A percentile compares a stretch with the other conserved stretches of the same genome.
Conservation (phyloP, 2,888 invertebrate genomes). For the Priocnemis perturbator region DNA sequence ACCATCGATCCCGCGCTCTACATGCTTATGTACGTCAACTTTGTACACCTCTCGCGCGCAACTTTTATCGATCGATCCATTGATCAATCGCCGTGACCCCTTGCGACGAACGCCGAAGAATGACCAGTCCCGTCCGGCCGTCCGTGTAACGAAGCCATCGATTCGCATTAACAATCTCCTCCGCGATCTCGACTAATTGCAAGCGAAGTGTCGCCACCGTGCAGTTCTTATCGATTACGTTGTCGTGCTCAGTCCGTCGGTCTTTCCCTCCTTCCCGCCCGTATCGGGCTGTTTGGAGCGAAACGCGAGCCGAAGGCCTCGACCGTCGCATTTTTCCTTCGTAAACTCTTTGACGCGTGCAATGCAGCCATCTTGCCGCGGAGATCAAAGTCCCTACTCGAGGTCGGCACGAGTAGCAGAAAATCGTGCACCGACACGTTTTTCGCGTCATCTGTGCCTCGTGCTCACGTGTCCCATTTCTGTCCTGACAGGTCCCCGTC, state of each 20-base stretch:
- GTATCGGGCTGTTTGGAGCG: constrained; percentile 32
- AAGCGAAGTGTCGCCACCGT: constrained; percentile 16
- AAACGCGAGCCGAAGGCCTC: constrained; percentile 25
- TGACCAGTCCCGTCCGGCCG: no score
- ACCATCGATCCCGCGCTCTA: no score
- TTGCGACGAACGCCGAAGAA: no score
- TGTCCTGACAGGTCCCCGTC: no score
- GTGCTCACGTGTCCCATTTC: no score
- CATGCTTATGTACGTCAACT: no score
- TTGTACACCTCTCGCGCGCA: no score
- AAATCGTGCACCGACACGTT: background rate
- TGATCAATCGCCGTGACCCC: no score
- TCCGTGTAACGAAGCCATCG: constrained; percentile 15
- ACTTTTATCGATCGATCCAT: no score
- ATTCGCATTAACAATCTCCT: background rate
- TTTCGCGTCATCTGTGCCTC: no score
- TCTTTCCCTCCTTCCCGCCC: constrained; percentile 5
- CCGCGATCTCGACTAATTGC: constrained; percentile 29
- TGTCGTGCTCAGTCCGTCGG: background rate
- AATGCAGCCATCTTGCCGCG: constrained; percentile 17
- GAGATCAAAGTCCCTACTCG: constrained; percentile 28
- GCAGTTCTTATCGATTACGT: constrained; percentile 19
- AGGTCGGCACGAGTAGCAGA: constrained; percentile 17
- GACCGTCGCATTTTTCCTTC: constrained; percentile 2
- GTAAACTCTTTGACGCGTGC: constrained; percentile 14